phyloP scores from a whole-genome alignment of 1,140 invertebrate species.

The Drosophila sp. region DNA sequence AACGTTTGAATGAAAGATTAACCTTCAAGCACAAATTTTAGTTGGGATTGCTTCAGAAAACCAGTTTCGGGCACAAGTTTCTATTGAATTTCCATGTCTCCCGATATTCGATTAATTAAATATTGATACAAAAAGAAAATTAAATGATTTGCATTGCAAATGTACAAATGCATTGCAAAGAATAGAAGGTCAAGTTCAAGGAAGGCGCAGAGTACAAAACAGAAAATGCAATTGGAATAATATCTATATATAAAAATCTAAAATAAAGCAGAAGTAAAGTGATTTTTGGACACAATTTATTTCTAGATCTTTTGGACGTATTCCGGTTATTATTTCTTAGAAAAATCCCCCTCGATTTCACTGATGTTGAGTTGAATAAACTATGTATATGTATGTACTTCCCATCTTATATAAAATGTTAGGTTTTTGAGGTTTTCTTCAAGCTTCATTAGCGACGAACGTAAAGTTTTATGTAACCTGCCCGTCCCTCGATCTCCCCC shows the following conservation, averaged over 20 bases:
- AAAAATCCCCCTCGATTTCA: background rate
- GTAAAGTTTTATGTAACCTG: conserved; percentile 39
- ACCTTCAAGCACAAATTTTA: conserved; percentile 46
- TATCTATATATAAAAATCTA: background rate
- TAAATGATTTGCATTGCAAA: conserved; percentile 38
- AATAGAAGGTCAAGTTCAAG: conserved; percentile 36
- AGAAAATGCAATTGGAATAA: background rate
- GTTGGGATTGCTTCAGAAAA: conserved; percentile 20
- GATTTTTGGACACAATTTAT: too few relatives aligned
- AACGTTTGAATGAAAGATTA: conserved; percentile 65
- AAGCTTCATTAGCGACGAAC: conserved; percentile 59
- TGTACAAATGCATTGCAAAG: conserved; percentile 10
- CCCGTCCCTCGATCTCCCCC: conserved; percentile 5
- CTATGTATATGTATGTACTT: background rate
- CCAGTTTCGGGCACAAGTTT: conserved; percentile 32
- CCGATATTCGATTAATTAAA: background rate
- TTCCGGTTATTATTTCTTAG: background rate
- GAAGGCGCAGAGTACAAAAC: background rate
- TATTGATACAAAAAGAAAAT: conserved; percentile 1
- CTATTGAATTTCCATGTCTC: background rate
- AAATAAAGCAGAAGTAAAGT: too few relatives aligned
- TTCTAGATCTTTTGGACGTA: too few relatives aligned
- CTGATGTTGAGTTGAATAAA: conserved; percentile 4
- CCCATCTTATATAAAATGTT: conserved; percentile 32
- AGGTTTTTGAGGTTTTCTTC: conserved; percentile 18